Evolutionary conservation across 2,797 vertebrate genomes (phyloP).

Genomic region (Eupleurogrammus muticus): DNA sequence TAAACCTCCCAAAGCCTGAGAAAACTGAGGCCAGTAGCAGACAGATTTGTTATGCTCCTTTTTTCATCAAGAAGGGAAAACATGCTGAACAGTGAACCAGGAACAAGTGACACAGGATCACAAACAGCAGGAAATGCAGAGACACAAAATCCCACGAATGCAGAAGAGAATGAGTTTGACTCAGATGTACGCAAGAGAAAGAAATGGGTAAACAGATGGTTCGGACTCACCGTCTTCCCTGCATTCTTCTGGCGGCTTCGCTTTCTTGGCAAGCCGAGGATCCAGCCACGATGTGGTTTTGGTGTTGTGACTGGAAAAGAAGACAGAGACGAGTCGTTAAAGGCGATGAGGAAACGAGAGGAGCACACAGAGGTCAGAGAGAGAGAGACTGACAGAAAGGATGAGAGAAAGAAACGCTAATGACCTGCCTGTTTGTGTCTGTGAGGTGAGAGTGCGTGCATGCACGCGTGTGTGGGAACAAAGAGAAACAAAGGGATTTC

Average conservation of each 20-base stretch:
- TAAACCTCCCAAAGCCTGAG: slow-evolving; percentile 2
- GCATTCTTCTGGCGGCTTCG: slow-evolving; percentile 99
- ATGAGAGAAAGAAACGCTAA: slow-evolving; percentile 34
- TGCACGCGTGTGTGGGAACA: background rate
- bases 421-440: slow-evolving; percentile 14
- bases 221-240: slow-evolving; percentile 95
- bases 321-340: slow-evolving; percentile 20
- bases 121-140: slow-evolving; percentile 44
- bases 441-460: slow-evolving; percentile 3
- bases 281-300: slow-evolving; percentile 99
- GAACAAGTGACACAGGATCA: slow-evolving; percentile 40
- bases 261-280: slow-evolving; percentile 98
- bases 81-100: slow-evolving; percentile 22
- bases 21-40: slow-evolving; percentile 19
- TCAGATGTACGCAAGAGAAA: slow-evolving; percentile 35
- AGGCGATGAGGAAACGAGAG: slow-evolving; percentile 10
- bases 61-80: slow-evolving; percentile 33
- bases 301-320: slow-evolving; percentile 95
- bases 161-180: slow-evolving; percentile 22
- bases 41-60: slow-evolving; percentile 34
- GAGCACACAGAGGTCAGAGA: slow-evolving; percentile 45
- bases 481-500: slow-evolving; percentile 50
- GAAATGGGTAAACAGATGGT: slow-evolving; percentile 15
- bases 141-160: slow-evolving; percentile 23
- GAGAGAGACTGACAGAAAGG: slow-evolving; percentile 32